Base-by-base conservation (phyloP, 1,140 invertebrate species). In the Planococcus citri region DNA sequence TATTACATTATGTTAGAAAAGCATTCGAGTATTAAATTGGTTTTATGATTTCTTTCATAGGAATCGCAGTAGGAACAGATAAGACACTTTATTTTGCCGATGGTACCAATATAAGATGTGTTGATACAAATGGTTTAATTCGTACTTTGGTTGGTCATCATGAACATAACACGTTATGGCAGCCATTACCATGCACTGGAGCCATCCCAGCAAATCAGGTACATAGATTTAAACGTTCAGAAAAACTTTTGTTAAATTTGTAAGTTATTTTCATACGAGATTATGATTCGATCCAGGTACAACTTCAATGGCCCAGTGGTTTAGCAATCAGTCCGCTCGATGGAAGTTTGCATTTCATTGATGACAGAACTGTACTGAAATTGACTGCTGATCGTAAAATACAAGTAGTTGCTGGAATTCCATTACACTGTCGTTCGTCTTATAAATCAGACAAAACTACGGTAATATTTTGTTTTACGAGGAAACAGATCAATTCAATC, bases 221-320 rank as follows among this genome's bases (percentile, higher is more conserved):
- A 77, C 73, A 29, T 70, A 20, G 64, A 27, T 33, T 27, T 38
- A 38, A 29, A 17, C 1, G 14, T 38, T 9, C 21, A 14, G 1
- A 12, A 12, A 12, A 8, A n/a, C 12, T 33, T 33, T 33, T 33
- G 4, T 6, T 33, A 33, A 33, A 33, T n/a, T n/a, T n/a, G n/a
- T n/a, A n/a, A n/a, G n/a, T n/a, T n/a, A n/a, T n/a, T n/a, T n/a
- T n/a, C n/a, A n/a, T n/a, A n/a, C n/a, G n/a, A 41, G n/a, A 41
- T 41, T 10, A 41, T 41, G 51, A 9, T 70, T 78, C 77, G 27
- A 74, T 75, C 72, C 84, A 91, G 81, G 90, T 92, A 0, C 92
- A 94, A 78, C 79, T 95, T 10, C 91, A 95, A 77, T 98, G 95
- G 95, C 96, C 96, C 1, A 96, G 94, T 17, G 92, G 92, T 22